Evolutionary conservation across 2,888 invertebrate species (phyloP), one percentile per base, ranked within the genome.

Genomic region (Perizoma flavofasciatum): DNA sequence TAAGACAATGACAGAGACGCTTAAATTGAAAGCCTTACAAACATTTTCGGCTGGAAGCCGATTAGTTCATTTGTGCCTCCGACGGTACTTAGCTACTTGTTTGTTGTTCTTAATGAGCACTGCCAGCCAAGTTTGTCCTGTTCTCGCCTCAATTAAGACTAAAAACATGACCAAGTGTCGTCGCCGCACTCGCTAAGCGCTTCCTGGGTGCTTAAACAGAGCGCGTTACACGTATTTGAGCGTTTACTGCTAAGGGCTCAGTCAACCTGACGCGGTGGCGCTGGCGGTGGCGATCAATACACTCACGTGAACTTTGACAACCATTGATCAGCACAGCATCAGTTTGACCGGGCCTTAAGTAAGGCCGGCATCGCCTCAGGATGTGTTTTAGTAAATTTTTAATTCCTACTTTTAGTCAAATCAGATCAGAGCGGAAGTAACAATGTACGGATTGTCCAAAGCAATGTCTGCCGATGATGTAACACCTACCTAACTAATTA

Each of bases 81-180:
- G 58, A 76, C 71, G 71, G 86, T 89, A 87, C 89, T 89, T 89
- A 89, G 82, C 74, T 79, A 79, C 82, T 89, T 89, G 89, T 90
- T 90, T 88, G 89, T 86, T 88, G 88, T 87, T 88, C 85, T 86
- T 91, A 90, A 91, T 89, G 91, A 92, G 89, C 86, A 84, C 72
- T 78, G 86, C 80, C 84, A 88, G 86, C 85, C 86, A 86, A 89
- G 82, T 89, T 86, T 73, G 83, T 83, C 76, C 82, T 85, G 87
- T 86, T 86, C 81, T 81, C 82, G 85, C 83, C 85, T 89, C 89
- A 90, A 90, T 91, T 90, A 91, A 88, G 84, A 82, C 89, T 82
- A 82, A 85, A 84, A 87, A 88, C 89, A 89, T 86, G 85, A 83
- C 85, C 84, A 78, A 85, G 82, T 83, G 79, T 81, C 77, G 81